phyloP scores from a whole-genome alignment of 2,113 vertebrate genomes.

The Sterna hirundo region DNA sequence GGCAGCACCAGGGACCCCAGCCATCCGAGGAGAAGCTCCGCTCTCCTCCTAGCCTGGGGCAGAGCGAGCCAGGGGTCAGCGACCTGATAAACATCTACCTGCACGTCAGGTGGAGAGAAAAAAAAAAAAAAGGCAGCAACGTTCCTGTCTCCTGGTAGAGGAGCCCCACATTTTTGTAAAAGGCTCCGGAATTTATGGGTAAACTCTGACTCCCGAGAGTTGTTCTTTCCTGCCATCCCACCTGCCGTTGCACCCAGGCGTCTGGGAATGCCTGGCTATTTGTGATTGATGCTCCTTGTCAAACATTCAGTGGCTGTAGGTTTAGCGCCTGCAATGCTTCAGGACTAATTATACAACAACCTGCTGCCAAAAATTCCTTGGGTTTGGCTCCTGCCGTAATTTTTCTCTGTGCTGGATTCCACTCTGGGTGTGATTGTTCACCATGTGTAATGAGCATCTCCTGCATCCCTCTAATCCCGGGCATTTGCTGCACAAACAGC shows the following conservation, averaged over 20 bases:
- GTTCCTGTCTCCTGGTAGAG: background rate
- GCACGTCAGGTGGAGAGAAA: accelerated
- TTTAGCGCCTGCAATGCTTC: background rate
- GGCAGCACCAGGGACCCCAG: too few species aligned
- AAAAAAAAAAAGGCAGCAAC: too few species aligned
- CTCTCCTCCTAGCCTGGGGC: background rate
- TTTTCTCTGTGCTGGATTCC: background rate
- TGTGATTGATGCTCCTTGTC: background rate
- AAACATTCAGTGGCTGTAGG: background rate
- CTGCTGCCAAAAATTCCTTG: background rate
- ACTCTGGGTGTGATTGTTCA: background rate
- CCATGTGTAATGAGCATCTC: background rate
- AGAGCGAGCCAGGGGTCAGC: accelerated
- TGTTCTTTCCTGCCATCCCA: background rate
- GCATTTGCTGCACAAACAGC: background rate
- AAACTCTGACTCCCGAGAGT: background rate
- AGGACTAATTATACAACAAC: background rate
- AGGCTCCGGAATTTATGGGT: background rate
- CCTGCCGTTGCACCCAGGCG: background rate
- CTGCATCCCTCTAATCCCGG: background rate
- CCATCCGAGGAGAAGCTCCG: background rate
- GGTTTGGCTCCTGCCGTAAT: background rate
- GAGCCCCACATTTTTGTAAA: background rate
- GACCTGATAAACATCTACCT: background rate
- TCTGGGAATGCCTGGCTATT: background rate